Conservation (phyloP, 2,888 invertebrate genomes). For the Thysanoteuthis rhombus region DNA sequence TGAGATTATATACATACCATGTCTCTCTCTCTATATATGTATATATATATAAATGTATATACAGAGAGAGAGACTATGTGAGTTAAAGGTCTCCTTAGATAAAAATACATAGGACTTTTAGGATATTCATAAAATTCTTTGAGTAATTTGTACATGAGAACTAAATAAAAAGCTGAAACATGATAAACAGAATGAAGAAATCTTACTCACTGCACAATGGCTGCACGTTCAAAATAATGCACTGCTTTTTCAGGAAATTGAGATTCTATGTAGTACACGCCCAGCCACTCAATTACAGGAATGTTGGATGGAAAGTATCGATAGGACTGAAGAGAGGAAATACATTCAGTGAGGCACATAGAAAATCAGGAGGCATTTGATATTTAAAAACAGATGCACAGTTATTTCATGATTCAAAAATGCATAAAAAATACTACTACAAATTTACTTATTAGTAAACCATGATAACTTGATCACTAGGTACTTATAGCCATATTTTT, state of each 20-base stretch:
- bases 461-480: background rate
- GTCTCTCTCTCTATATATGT: no score
- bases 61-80: no score
- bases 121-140: background rate
- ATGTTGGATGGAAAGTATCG: conserved; percentile 79
- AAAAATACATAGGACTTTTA: no score
- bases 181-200: background rate
- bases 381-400: background rate
- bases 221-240: conserved; percentile 77
- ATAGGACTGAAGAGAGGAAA: conserved; percentile 72
- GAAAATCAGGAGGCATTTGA: background rate
- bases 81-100: no score
- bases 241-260: conserved; percentile 88
- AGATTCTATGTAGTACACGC: conserved; percentile 87
- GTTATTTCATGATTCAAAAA: background rate
- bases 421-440: background rate
- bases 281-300: conserved; percentile 86
- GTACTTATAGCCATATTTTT: background rate
- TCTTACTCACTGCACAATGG: conserved; percentile 66
- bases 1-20: no score
- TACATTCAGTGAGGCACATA: background rate
- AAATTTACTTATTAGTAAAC: background rate
- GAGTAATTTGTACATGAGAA: background rate
- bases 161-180: background rate
- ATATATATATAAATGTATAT: no score